A percentile compares a stretch with the other conserved stretches of the same genome.
Evolutionary conservation across 1,140 invertebrate genomes (phyloP).

Genomic region (Contarinia nasturtii): DNA sequence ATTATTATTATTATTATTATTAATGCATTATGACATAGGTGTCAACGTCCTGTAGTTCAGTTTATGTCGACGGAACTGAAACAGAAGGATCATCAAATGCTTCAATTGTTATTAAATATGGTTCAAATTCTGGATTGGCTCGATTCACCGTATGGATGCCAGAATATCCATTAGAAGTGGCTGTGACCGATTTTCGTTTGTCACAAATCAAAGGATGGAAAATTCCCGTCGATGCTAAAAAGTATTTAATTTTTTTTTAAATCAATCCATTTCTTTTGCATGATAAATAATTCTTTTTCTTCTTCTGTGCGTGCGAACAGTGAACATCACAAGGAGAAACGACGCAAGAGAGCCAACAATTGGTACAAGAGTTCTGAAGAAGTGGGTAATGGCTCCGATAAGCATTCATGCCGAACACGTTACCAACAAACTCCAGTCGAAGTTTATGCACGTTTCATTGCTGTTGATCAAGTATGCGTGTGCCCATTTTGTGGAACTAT

Average conservation of each 20-base stretch:
- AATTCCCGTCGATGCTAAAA: conserved; percentile 45
- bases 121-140: conserved; percentile 70
- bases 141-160: conserved; percentile 94
- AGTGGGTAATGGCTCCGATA: conserved; percentile 31
- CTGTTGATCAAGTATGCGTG: conserved; percentile 47
- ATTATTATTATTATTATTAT: too few species aligned
- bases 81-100: conserved; percentile 87
- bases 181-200: conserved; percentile 69
- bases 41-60: conserved; percentile 85
- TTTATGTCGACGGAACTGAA: conserved; percentile 93
- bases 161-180: conserved; percentile 77
- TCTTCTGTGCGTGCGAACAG: conserved; percentile 5
- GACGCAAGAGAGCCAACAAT: conserved; percentile 34
- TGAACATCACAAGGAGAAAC: conserved; percentile 22
- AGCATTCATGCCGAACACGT: conserved; percentile 52
- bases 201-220: conserved; percentile 82
- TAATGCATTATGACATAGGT: too few species aligned
- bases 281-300: background rate
- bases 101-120: conserved; percentile 83
- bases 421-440: conserved; percentile 84
- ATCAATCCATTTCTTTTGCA: background rate
- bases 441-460: conserved; percentile 75
- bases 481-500: background rate
- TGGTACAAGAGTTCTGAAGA: conserved; percentile 25
- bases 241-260: background rate